Evolutionary conservation across 2,888 invertebrate genomes (phyloP), one percentile per base, ranked within the genome.

Genomic region (Thymelicus lineola): DNA sequence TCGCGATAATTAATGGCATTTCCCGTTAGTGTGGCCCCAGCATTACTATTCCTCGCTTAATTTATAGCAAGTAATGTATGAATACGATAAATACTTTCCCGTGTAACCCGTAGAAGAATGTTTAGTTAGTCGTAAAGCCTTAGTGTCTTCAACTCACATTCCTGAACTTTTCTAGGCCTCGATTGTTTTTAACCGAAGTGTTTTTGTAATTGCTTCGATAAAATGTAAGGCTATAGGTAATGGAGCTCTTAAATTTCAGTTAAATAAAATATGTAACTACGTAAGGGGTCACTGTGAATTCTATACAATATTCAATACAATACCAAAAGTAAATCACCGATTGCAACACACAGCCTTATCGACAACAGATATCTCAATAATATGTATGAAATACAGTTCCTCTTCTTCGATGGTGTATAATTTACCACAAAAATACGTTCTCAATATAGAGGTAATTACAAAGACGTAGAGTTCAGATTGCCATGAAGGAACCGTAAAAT

Each of bases 141-240:
- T 57, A 71, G 66, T 55, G 53, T 69, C 65, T 72, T 71, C 62
- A 66, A 70, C 60, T 73, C 72, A 70, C 73, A 75, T 72, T 75
- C 74, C 71, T 72, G 62, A 71, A 70, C 45, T 45, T n/a, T 60
- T 42, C 67, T 42, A 66, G 46, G 46, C 28, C 28, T 6, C 58
- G 45, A 15, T 35, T 58, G n/a, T 7, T 7, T 57, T 53, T 50
- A 17, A 48, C 1, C 46, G 7, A 46, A 46, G 28, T 17, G 50
- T 15, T 17, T 50, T 50, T 50, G 50, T 66, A 58, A 69, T 42
- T 12, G 12, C 28, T 28, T 42, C 4, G 42, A 12, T 4, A 42
- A 42, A 10, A 42, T 42, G 4, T 4, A 42, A 12, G 42, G 42
- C 42, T 42, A 9, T 42, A 38, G 36, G 7, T 36, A 38, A 4